Percentiles rank a stretch among this genome's conserved stretches.
phyloP scores from a whole-genome alignment of 2,113 vertebrate genomes.

The Hemicordylus capensis region DNA sequence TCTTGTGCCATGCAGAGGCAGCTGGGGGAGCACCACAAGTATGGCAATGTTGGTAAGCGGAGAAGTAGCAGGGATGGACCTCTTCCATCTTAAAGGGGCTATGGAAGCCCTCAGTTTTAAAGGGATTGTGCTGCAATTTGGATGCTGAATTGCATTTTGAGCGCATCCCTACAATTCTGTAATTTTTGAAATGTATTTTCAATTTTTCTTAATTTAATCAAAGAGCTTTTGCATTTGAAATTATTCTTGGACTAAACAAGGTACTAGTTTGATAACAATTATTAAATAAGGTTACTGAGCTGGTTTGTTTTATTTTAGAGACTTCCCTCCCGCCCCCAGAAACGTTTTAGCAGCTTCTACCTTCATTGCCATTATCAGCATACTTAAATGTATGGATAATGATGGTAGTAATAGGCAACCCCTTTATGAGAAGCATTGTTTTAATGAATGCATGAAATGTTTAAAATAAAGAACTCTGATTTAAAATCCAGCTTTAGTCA shows the following conservation, averaged over 20 bases:
- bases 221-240: constrained; percentile 45
- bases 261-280: neutral
- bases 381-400: neutral
- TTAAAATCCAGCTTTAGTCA: neutral
- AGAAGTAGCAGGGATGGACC: no score
- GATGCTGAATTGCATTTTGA: no score
- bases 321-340: constrained; percentile 17
- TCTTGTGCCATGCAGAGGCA: no score
- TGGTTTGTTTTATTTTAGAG: constrained; percentile 49
- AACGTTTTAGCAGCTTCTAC: constrained; percentile 6
- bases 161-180: no score
- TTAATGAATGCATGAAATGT: constrained; percentile 1
- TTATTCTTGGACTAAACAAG: constrained; percentile 41
- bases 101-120: no score
- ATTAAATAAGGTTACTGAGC: constrained; percentile 45
- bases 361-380: neutral
- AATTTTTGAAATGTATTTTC: no score
- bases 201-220: no score
- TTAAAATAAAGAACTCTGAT: constrained; percentile 3
- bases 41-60: no score
- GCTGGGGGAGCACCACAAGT: no score
- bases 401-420: neutral
- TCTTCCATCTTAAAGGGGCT: no score
- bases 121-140: no score
- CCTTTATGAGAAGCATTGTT: constrained; percentile 1